These are phyloP conservation scores for Cryptocephalus moraei DNA, from an alignment of 2,888 invertebrate species.

Conservation along the genomic window DNA sequence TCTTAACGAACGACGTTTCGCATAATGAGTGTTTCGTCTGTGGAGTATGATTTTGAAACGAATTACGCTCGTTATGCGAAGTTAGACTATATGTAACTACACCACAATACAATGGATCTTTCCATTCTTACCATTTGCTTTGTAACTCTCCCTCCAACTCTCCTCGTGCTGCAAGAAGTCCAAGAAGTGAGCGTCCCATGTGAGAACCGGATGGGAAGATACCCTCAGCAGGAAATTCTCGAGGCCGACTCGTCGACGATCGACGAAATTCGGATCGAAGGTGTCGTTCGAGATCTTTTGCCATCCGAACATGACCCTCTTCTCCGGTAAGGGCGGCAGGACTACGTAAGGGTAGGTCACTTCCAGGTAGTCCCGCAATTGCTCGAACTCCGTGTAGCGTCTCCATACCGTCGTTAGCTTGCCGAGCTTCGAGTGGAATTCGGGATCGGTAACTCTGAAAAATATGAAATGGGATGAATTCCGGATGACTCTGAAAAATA, in stretches of 20 bases:
- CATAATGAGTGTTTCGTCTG: background rate
- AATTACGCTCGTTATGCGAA: no score
- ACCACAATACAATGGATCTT: background rate
- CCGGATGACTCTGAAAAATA: no score
- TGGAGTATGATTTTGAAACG: no score
- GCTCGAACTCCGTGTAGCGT: conserved; percentile 77
- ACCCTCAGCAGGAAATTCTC: conserved; percentile 71
- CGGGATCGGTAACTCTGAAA: conserved; percentile 53
- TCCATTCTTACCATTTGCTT: conserved; percentile 52
- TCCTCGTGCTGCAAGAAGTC: conserved; percentile 70
- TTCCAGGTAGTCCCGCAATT: conserved; percentile 65
- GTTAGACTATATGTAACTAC: no score
- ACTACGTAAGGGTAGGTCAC: conserved; percentile 71
- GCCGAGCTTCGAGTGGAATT: conserved; percentile 46
- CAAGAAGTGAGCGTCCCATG: conserved; percentile 65
- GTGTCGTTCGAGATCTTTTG: conserved; percentile 66
- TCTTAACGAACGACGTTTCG: background rate
- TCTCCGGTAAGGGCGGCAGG: conserved; percentile 74
- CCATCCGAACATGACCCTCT: conserved; percentile 66
- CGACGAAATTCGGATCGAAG: conserved; percentile 76
- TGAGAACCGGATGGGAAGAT: conserved; percentile 63
- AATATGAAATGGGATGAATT: no score
- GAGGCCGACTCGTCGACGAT: conserved; percentile 68
- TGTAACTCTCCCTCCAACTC: conserved; percentile 68
- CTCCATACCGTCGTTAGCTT: conserved; percentile 64